Percentiles rank a stretch among this genome's conserved stretches.
Conservation (phyloP, 2,888 invertebrate genomes). For the Mactromeris polynyma region DNA sequence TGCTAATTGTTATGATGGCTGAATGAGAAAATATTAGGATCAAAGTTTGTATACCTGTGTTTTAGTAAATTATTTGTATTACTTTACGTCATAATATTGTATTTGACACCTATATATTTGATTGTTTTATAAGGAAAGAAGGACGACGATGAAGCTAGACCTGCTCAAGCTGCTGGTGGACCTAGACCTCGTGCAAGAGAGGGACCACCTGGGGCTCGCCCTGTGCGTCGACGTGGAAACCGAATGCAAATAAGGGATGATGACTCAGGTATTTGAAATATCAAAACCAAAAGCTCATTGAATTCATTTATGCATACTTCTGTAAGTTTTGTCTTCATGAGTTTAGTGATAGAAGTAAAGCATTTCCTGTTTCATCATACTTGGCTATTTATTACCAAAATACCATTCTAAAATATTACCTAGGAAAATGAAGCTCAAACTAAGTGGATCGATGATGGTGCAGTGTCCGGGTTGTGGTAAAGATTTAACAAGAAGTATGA, state of each 20-base stretch:
- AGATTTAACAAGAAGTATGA: no score
- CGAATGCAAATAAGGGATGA: slow-evolving; percentile 74
- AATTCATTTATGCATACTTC: no score
- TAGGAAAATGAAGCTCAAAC: no score
- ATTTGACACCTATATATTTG: background rate
- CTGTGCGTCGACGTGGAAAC: slow-evolving; percentile 41
- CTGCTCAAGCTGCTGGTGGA: slow-evolving; percentile 42
- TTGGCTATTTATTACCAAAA: no score
- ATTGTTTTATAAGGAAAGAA: background rate
- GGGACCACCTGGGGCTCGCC: slow-evolving; percentile 65
- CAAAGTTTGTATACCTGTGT: background rate
- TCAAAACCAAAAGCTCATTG: no score
- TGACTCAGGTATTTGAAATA: slow-evolving; percentile 74
- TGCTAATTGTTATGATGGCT: background rate
- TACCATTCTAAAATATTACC: no score
- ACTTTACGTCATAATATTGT: background rate
- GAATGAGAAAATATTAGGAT: no score
- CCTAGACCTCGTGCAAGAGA: slow-evolving; percentile 62
- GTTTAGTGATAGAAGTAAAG: no score
- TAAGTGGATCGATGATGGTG: no score
- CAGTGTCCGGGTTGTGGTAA: no score
- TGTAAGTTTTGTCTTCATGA: no score
- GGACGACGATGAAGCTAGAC: slow-evolving; percentile 20
- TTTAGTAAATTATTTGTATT: background rate
- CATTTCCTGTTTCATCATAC: no score